Evolutionary conservation across 2,888 invertebrate species (phyloP), one percentile per base, ranked within the genome.

Genomic region (Hedya salicella): DNA sequence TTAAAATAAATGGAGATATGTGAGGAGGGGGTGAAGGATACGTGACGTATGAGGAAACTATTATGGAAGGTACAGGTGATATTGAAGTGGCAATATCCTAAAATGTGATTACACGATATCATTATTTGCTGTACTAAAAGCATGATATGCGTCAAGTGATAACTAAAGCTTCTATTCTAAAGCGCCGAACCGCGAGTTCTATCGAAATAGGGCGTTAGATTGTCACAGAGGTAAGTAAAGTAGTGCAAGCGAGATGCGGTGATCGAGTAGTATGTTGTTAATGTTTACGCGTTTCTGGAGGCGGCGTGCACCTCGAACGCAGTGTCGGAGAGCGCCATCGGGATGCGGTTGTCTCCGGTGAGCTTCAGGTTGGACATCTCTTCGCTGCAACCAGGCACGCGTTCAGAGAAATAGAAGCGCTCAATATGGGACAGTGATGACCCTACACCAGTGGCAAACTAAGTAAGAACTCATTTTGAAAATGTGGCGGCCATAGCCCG

Each of bases 251-350:
- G 70, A 76, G 73, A 75, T 73, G 75, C 76, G 72, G 78, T 78
- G 76, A 75, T 74, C 69, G 53, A 66, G 60, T 61, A 66, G 46
- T 66, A 78, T 77, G 75, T 77, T 75, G 69, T 70, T 77, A 74
- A 76, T 82, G 81, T 83, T 91, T 92, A 92, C 92, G 91, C 88
- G 80, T 91, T 83, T 89, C 91, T 88, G 78, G 90, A 86, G 81
- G 91, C 91, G 76, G 91, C 89, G 82, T 89, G 92, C 82, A 92
- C 91, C 85, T 92, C 92, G 80, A 92, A 92, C 78, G 92, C 92
- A 48, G 92, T 92, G 83, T 92, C 92, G 62, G 92, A 92, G 78
- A 92, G 81, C 82, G 92, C 92, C 85, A 92, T 75, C 69, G 92
- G 92, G 83, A 92, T 91, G 80, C 92, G 91, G 80, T 89, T 91